Evolutionary conservation across 2,113 vertebrate genomes (phyloP), one percentile per base, ranked within the genome.

Genomic region (Micronisus gabar): DNA sequence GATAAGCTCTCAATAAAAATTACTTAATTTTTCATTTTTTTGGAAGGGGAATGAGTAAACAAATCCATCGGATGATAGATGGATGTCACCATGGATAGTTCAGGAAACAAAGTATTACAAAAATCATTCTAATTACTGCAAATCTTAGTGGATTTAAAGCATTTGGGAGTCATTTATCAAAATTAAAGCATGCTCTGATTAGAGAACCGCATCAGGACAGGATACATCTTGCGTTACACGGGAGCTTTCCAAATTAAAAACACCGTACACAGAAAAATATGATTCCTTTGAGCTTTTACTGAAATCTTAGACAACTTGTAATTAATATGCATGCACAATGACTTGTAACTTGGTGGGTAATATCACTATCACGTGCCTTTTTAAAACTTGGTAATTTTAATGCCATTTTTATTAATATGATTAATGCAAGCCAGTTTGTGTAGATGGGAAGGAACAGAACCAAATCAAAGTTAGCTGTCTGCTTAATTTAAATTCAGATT

Each of bases 331-430:
- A 96, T 80, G 61, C 56, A 94, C 65, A 76, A 75, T 95, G 81
- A 95, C 93, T 95, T 84, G 70, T 79, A 94, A 79, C 92, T 68
- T 82, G 76, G 88, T 56, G 22, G 96, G 95, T 87, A 96, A 95
- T 93, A 94, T 82, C 73, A 82, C 47, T 75, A 68, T 81, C 88
- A 96, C 55, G 52, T 89, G 68, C n/a, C 59, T 96, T 91, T 59
- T 93, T 53, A 94, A 96, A 97, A 88, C 53, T 75, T 83, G 45
- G 72, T 78, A 88, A 93, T 95, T 98, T 97, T 95, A 97, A 97
- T 97, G 75, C 70, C 82, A 95, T 96, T 96, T 93, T 97, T 97
- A 97, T 97, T 97, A 97, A 94, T 93, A 90, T 94, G 81, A 97
- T 97, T 97, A 98, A 98, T 96, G 84, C 74, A 93, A 96, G 89